Conservation (phyloP, 2,113 vertebrate genomes). For the Jaculus jaculus region DNA sequence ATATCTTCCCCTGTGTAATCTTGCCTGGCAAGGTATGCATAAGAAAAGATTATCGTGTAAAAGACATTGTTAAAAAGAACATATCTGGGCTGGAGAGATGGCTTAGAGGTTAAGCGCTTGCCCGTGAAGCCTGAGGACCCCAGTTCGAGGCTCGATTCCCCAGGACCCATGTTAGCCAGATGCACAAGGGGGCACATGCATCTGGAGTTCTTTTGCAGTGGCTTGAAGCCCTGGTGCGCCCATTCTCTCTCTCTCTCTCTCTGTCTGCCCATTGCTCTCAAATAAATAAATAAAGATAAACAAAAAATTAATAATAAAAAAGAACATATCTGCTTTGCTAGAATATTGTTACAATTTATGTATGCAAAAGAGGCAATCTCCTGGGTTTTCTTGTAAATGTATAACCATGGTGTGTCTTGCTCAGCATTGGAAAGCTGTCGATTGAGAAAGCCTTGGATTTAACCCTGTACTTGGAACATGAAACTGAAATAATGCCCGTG, state of each 20-base stretch:
- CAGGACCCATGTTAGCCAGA: too few relatives aligned
- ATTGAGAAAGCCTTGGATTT: constrained; percentile 93
- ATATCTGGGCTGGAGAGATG: too few relatives aligned
- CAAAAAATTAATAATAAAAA: too few relatives aligned
- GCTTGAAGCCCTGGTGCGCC: too few relatives aligned
- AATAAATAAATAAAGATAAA: too few relatives aligned
- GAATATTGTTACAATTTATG: neutral
- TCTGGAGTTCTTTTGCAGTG: too few relatives aligned
- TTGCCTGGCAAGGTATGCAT: neutral
- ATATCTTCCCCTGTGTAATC: neutral
- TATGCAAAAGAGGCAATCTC: constrained; percentile 20
- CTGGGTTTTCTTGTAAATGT: constrained; percentile 25
- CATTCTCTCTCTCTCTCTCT: too few relatives aligned
- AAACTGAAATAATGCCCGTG: constrained; percentile 91
- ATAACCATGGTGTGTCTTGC: constrained; percentile 49
- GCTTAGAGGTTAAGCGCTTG: too few relatives aligned
- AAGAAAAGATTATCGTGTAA: neutral
- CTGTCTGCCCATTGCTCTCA: too few relatives aligned
- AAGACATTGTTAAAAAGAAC: neutral
- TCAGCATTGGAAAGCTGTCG: constrained; percentile 87
- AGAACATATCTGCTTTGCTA: neutral
- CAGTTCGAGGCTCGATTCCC: too few relatives aligned
- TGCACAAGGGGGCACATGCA: too few relatives aligned
- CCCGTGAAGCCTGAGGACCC: too few relatives aligned
- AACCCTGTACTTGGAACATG: constrained; percentile 90